Evolutionary conservation across 30 jellyfish, hydroid and myxozoan genomes (phyloP).

Genomic region (Hydractinia echinata): DNA sequence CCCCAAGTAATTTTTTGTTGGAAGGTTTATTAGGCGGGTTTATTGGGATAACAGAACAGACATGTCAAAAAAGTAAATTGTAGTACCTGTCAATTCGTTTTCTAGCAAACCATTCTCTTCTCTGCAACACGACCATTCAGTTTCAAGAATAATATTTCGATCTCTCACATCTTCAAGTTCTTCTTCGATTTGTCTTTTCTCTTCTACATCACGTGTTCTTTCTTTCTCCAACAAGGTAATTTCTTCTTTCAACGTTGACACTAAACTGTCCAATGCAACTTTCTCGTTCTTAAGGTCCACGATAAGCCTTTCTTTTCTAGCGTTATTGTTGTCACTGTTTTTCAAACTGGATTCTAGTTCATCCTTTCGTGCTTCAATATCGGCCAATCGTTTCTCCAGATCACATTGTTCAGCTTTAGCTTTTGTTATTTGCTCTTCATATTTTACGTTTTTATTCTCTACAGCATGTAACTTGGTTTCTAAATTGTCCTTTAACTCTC

Average conservation of each 20-base stretch:
- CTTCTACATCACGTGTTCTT: constrained; percentile 73
- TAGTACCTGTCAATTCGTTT: constrained; percentile 73
- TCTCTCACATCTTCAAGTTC: constrained; percentile 95
- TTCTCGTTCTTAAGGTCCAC: constrained; percentile 93
- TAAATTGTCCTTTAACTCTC: constrained; percentile 75
- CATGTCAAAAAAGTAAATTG: background rate
- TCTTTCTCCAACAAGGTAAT: constrained; percentile 82
- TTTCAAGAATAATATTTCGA: constrained; percentile 89
- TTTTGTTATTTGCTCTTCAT: constrained; percentile 62
- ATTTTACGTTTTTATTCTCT: constrained; percentile 52
- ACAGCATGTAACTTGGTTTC: constrained; percentile 73
- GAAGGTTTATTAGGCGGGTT: no score
- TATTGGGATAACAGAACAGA: no score
- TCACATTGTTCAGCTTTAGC: constrained; percentile 53
- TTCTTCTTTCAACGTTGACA: constrained; percentile 90
- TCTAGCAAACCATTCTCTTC: constrained; percentile 96
- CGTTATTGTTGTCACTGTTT: constrained; percentile 82
- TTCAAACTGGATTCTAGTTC: constrained; percentile 69
- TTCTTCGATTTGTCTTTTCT: constrained; percentile 68
- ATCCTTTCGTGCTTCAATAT: constrained; percentile 59
- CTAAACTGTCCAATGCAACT: constrained; percentile 93
- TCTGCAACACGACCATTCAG: constrained; percentile 99
- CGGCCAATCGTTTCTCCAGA: constrained; percentile 68
- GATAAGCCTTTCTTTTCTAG: constrained; percentile 81
- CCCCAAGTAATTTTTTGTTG: no score